phyloP scores from a whole-genome alignment of 1,140 invertebrate species.

The Ericerus pela region DNA sequence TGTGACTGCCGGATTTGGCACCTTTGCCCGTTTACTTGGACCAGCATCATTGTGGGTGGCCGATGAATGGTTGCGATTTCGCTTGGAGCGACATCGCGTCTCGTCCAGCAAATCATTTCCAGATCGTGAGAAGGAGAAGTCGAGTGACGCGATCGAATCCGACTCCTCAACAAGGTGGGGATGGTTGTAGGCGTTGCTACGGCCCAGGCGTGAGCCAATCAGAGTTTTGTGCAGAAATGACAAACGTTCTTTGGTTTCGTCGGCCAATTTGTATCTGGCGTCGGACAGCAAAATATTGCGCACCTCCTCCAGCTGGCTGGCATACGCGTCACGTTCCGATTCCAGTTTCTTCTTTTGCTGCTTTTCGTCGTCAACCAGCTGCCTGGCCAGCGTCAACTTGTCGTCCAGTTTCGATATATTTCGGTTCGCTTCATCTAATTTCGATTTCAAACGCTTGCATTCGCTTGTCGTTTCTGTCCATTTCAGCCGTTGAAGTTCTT shows the following conservation, averaged over 20 bases:
- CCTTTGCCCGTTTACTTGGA: not conserved
- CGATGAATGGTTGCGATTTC: not conserved
- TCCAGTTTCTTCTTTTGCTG: not conserved
- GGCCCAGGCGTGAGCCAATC: not conserved
- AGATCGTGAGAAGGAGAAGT: not conserved
- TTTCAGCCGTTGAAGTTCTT: not conserved
- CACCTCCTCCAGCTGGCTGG: not conserved
- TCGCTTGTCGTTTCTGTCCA: not conserved
- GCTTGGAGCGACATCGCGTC: not conserved
- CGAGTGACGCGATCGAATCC: not conserved
- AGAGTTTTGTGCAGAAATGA: not conserved
- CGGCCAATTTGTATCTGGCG: not conserved
- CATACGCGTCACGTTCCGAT: not conserved
- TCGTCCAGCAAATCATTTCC: not conserved
- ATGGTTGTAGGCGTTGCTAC: not conserved
- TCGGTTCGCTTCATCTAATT: not conserved
- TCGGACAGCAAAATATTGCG: not conserved
- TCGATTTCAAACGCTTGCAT: not conserved
- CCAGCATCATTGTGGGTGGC: not conserved
- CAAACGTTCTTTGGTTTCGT: not conserved
- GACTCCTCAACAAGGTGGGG: not conserved
- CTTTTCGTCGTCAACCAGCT: not conserved
- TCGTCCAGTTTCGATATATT: not conserved
- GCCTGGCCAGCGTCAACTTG: not conserved
- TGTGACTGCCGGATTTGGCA: not conserved